Base-by-base conservation (phyloP, 2,888 invertebrate genomes). In the Mystacides longicornis region DNA sequence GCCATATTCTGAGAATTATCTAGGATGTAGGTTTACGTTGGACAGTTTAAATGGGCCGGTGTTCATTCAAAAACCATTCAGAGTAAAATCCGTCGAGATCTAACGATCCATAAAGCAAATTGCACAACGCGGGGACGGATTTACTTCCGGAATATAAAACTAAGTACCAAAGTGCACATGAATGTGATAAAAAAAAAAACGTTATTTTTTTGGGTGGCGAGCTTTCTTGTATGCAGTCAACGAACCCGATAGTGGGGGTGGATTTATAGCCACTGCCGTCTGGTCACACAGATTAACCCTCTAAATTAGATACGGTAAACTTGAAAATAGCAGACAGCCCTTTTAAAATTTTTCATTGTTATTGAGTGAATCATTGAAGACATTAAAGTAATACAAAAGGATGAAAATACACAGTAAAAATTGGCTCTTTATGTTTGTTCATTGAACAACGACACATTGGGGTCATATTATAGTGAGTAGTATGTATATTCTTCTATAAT, bases 111-210 rank as follows among this genome's bases (percentile, higher is more conserved):
- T 37, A 37, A 37, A 37, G 14, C 14, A 37, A 37, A 37, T 37
- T 37, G 37, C 7, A 37, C 37, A 37, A 37, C 37, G 37, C n/a
- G 37, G 37, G 37, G 37, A 37, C 37, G 37, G 37, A 37, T 37
- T 37, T 14, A 37, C 37, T 37, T 37, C 14, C 37, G 14, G 4
- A 14, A 37, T n/a, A 37, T 37, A 37, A 37, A 37, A 37, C 37
- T 3, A 37, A 3, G 37, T 37, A 14, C n/a, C n/a, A n/a, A n/a
- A 37, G 16, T 37, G 16, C 37, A 14, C 14, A 3, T 37, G 37
- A 37, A 37, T 37, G 37, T 37, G 37, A 37, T n/a, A n/a, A n/a
- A 37, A 37, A 37, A 37, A 27, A 27, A 27, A 37, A 14, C 37
- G 14, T 37, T 37, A n/a, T 37, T 14, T 37, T 37, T 16, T 37